These are phyloP conservation scores for Forbesichthys agassizii DNA, from an alignment of 2,113 vertebrate species.

Conservation along the genomic window DNA sequence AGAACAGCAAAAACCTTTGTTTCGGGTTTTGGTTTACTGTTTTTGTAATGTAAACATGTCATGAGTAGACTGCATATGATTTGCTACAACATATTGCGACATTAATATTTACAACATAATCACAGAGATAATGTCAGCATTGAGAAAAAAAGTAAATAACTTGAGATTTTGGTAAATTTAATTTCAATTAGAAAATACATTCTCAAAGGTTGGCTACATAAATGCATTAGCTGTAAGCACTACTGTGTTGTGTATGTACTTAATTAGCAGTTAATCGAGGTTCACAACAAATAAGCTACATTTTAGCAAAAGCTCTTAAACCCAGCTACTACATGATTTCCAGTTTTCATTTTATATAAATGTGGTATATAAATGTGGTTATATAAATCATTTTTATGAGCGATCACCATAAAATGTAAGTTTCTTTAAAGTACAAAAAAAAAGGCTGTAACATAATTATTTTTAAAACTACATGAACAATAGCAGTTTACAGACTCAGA, in stretches of 20 bases:
- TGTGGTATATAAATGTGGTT: slow-evolving; percentile 17
- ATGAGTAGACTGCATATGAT: not conserved
- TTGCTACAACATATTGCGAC: slow-evolving; percentile 2
- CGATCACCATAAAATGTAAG: slow-evolving; percentile 19
- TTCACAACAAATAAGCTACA: slow-evolving; percentile 31
- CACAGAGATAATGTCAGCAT: slow-evolving; percentile 40
- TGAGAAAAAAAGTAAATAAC: slow-evolving; percentile 20
- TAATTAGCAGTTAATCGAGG: slow-evolving; percentile 35
- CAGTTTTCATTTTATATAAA: slow-evolving; percentile 20
- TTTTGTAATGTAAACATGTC: slow-evolving; percentile 38
- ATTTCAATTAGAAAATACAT: not conserved
- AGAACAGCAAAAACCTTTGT: not conserved
- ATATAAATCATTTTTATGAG: not conserved
- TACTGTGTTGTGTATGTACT: not conserved
- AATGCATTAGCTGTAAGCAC: slow-evolving; percentile 15
- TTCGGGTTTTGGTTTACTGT: not conserved
- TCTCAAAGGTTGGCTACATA: slow-evolving; percentile 39
- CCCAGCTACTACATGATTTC: slow-evolving; percentile 38
- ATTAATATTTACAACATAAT: slow-evolving; percentile 49
- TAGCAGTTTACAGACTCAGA: too few relatives aligned
- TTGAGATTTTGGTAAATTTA: not conserved
- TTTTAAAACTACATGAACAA: too few relatives aligned
- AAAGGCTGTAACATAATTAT: too few relatives aligned
- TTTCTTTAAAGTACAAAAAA: not conserved
- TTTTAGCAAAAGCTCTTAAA: slow-evolving; percentile 43